phyloP scores from a whole-genome alignment of 2,888 invertebrate genomes.

The Phengaris arion region DNA sequence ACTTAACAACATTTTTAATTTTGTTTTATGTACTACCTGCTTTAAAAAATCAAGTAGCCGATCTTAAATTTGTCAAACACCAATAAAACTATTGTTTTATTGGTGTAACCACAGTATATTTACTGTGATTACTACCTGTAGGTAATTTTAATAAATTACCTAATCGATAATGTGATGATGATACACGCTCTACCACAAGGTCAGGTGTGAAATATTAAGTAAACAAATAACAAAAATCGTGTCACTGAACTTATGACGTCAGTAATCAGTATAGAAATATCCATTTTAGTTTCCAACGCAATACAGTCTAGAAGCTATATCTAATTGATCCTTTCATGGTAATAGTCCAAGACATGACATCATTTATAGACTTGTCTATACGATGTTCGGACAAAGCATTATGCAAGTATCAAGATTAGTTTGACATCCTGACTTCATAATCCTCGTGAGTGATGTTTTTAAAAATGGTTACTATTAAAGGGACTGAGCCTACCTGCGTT shows the following conservation, averaged over 20 bases:
- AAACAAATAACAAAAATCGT: slow-evolving; percentile 22
- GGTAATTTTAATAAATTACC: not conserved
- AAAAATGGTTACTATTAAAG: not conserved
- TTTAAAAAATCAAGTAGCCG: not conserved
- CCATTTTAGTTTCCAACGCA: not conserved
- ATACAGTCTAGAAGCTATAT: slow-evolving; percentile 16
- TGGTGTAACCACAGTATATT: too few relatives aligned
- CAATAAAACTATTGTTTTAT: slow-evolving; percentile 11
- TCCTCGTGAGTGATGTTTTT: too few relatives aligned
- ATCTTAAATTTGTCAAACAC: not conserved
- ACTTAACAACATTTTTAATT: not conserved
- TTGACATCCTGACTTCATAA: not conserved
- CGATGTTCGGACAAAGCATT: not conserved
- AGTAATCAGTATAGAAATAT: not conserved
- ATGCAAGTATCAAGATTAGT: not conserved
- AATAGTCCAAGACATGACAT: slow-evolving; percentile 5
- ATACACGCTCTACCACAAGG: not conserved
- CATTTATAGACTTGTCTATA: slow-evolving; percentile 2
- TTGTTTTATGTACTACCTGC: too few relatives aligned
- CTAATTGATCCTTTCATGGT: slow-evolving; percentile 13
- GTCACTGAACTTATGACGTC: slow-evolving; percentile 18
- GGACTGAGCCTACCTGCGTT: not conserved
- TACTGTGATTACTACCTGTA: not conserved
- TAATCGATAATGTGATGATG: not conserved
- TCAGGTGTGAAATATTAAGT: slow-evolving; percentile 21